Conservation (phyloP, 1,140 invertebrate genomes). For the Anoplolepis gracilipes region DNA sequence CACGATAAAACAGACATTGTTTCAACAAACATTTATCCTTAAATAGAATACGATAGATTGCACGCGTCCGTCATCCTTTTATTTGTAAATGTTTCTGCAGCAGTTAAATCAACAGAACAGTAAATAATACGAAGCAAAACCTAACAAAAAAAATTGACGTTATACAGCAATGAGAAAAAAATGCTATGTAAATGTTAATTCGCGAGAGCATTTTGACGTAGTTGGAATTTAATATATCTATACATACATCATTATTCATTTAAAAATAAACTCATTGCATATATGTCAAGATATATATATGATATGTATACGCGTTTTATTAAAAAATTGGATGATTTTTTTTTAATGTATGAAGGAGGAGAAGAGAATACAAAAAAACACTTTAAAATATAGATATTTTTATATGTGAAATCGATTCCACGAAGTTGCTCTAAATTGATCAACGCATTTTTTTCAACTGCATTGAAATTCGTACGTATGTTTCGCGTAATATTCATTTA, state of each 20-base stretch:
- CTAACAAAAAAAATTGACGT: neutral
- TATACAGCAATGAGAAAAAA: neutral
- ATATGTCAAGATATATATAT: neutral
- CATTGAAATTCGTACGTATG: neutral
- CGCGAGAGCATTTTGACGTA: neutral
- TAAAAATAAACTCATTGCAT: neutral
- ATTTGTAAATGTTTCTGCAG: neutral
- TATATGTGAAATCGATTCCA: neutral
- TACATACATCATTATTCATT: neutral
- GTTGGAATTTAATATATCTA: neutral
- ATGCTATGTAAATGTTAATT: slow-evolving; percentile 11
- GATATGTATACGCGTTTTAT: neutral
- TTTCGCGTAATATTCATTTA: slow-evolving; percentile 64
- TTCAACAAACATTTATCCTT: neutral
- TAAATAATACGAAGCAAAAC: neutral
- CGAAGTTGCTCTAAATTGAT: neutral
- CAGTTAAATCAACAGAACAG: neutral
- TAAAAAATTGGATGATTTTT: neutral
- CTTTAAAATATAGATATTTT: neutral
- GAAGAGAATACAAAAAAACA: neutral
- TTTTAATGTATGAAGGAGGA: neutral
- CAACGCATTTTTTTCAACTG: neutral
- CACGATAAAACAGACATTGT: neutral
- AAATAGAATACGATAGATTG: neutral
- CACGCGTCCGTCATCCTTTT: neutral